Evolutionary conservation across 2,888 invertebrate genomes (phyloP).

Genomic region (Coecobrya sp.): DNA sequence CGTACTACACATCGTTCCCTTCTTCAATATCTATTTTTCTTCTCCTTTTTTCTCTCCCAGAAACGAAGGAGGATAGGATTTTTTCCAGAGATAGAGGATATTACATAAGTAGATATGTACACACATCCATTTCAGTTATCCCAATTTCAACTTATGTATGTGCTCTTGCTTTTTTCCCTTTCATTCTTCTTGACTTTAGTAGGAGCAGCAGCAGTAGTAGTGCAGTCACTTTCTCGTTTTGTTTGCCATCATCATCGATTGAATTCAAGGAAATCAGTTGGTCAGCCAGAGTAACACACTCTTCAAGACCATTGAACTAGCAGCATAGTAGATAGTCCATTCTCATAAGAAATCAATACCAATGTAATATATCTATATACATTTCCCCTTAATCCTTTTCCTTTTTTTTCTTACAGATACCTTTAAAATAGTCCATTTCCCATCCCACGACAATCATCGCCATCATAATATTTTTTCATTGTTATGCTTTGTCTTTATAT

Average conservation of each 20-base stretch:
- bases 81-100: constrained; percentile 22
- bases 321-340: neutral
- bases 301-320: constrained; percentile 9
- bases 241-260: constrained; percentile 52
- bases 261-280: constrained; percentile 65
- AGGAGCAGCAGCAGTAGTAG: neutral
- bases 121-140: neutral
- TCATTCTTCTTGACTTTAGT: neutral
- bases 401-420: neutral
- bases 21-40: constrained; percentile 40
- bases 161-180: neutral
- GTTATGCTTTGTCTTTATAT: neutral
- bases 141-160: neutral
- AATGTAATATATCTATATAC: neutral
- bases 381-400: neutral
- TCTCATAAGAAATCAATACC: constrained; percentile 58
- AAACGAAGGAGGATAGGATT: constrained; percentile 1
- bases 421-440: constrained; percentile 40
- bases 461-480: neutral
- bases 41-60: neutral
- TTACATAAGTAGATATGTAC: constrained; percentile 43
- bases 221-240: constrained; percentile 11
- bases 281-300: constrained; percentile 52
- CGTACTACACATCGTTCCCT: constrained; percentile 29
- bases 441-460: neutral